phyloP scores from a whole-genome alignment of 2,797 vertebrate genomes.

The Ctenochaetus hawaiiensis region DNA sequence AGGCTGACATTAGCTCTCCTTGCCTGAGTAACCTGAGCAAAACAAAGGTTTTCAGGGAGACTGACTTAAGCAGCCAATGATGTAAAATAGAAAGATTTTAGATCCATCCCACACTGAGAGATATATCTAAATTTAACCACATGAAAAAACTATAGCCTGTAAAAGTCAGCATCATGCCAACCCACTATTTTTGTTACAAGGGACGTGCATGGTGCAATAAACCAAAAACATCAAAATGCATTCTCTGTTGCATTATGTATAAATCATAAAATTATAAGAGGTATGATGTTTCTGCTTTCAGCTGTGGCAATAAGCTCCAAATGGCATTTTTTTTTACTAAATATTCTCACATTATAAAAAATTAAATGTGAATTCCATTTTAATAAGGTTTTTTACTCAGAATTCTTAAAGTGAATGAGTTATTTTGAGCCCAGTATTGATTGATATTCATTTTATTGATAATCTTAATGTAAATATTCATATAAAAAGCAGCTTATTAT shows the following conservation, averaged over 20 bases:
- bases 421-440: conserved; percentile 11
- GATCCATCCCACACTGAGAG: background rate
- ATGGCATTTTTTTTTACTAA: conserved; percentile 28
- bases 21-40: conserved; percentile 38
- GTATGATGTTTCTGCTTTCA: conserved; percentile 29
- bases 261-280: conserved; percentile 64
- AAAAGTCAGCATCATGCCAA: conserved; percentile 13
- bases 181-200: conserved; percentile 22
- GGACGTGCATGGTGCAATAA: background rate
- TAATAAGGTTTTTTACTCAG: background rate
- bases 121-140: conserved; percentile 19
- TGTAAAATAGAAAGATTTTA: conserved; percentile 9
- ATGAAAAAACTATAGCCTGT: conserved; percentile 42
- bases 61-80: background rate
- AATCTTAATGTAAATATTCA: conserved; percentile 27
- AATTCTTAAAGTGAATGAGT: too few species aligned
- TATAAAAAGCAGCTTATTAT: conserved; percentile 36
- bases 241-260: conserved; percentile 41
- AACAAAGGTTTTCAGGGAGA: conserved; percentile 30
- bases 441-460: conserved; percentile 23
- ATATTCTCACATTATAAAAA: conserved; percentile 16
- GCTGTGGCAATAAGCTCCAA: conserved; percentile 27
- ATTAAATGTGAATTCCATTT: background rate
- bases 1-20: conserved; percentile 41
- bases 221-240: conserved; percentile 26